A percentile compares a stretch with the other conserved stretches of the same genome.
Conservation (phyloP, 2,113 vertebrate species). For the Pycnonotus jocosus region DNA sequence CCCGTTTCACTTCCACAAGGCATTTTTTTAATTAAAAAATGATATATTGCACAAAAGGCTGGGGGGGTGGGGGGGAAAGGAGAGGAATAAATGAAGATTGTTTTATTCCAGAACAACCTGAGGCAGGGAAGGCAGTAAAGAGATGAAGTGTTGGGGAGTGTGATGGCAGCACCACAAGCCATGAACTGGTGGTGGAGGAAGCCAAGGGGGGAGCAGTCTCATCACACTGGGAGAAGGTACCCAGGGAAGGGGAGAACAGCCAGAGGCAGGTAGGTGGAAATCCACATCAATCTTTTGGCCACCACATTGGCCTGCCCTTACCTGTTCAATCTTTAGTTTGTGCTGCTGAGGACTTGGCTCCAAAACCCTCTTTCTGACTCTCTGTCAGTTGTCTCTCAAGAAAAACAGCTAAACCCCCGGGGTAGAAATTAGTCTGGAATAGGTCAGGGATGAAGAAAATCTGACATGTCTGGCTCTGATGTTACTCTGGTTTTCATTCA, state of each 20-base stretch:
- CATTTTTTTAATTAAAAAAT: conserved; percentile 77
- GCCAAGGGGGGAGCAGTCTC: background rate
- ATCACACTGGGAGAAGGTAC: background rate
- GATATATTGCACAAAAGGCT: conserved; percentile 37
- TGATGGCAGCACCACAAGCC: background rate
- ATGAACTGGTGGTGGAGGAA: background rate
- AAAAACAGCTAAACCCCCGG: background rate
- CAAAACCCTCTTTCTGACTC: background rate
- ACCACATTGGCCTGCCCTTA: background rate
- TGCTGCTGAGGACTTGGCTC: background rate
- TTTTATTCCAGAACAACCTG: conserved; percentile 32
- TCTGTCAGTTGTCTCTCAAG: background rate
- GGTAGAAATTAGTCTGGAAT: background rate
- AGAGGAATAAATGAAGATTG: conserved; percentile 59
- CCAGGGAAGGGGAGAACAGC: background rate
- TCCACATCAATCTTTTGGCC: background rate
- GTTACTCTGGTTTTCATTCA: background rate
- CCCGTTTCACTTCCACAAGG: conserved; percentile 59
- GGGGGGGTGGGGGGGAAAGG: background rate
- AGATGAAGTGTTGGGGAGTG: rapidly evolving
- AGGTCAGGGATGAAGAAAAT: conserved; percentile 8
- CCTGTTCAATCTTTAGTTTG: background rate
- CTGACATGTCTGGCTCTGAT: background rate
- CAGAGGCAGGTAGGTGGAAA: background rate
- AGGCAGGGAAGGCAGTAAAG: background rate